phyloP scores from a whole-genome alignment of 2,797 vertebrate species.

The Enteromius mattozi region DNA sequence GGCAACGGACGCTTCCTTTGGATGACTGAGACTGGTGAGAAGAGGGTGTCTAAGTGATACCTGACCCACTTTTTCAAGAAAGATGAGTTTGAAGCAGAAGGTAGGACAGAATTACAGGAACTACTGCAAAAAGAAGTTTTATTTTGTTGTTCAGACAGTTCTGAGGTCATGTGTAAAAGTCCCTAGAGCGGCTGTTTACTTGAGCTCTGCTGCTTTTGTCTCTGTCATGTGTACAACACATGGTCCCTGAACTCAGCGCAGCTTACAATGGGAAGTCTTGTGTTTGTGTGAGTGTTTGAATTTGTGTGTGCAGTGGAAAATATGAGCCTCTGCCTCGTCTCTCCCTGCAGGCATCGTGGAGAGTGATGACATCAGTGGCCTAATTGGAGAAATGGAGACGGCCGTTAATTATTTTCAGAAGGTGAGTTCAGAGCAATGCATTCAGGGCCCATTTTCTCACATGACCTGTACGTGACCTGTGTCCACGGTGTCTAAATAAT shows the following conservation, averaged over 20 bases:
- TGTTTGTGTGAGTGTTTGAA: not conserved
- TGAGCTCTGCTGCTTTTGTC: not conserved
- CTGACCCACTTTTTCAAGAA: not conserved
- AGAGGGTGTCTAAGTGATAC: not conserved
- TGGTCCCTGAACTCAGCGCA: slow-evolving; percentile 4
- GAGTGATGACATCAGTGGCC: slow-evolving; percentile 80
- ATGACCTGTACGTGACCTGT: slow-evolving; percentile 13
- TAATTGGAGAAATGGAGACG: slow-evolving; percentile 81
- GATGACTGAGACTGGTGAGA: slow-evolving; percentile 81
- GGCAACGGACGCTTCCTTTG: slow-evolving; percentile 81
- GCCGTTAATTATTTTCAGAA: slow-evolving; percentile 82
- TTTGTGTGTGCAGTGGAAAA: slow-evolving; percentile 21
- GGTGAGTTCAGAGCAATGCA: slow-evolving; percentile 67
- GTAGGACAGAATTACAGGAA: not conserved
- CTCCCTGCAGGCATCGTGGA: slow-evolving; percentile 79
- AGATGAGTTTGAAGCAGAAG: not conserved
- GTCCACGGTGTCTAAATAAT: not conserved
- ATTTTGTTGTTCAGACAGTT: not conserved
- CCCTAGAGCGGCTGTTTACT: not conserved
- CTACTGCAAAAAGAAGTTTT: not conserved
- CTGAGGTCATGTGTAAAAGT: not conserved
- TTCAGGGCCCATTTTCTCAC: not conserved
- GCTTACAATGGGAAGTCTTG: not conserved
- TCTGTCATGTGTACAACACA: slow-evolving; percentile 11
- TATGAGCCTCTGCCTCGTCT: slow-evolving; percentile 32